Evolutionary conservation across 2,113 vertebrate genomes (phyloP).

Genomic region (Phrynocephalus versicolor): DNA sequence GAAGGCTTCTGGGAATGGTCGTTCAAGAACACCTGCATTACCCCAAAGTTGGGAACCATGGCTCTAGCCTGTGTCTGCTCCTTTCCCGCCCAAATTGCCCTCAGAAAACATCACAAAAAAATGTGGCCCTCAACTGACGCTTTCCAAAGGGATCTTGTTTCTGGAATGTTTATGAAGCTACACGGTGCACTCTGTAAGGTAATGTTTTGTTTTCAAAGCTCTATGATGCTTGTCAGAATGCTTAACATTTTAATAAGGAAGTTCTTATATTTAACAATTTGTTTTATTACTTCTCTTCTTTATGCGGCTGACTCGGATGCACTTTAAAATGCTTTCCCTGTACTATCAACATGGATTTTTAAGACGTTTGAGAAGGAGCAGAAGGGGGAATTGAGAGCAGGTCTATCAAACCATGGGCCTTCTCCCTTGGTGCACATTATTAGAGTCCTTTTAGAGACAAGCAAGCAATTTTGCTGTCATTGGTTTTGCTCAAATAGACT

Average conservation of each 20-base stretch:
- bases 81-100: neutral
- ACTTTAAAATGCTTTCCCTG: slow-evolving; percentile 63
- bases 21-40: too few species aligned
- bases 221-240: slow-evolving; percentile 53
- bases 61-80: neutral
- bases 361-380: slow-evolving; percentile 78
- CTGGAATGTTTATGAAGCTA: slow-evolving; percentile 25
- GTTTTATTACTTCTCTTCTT: slow-evolving; percentile 78
- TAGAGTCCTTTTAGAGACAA: slow-evolving; percentile 94
- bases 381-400: slow-evolving; percentile 72
- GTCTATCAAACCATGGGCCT: slow-evolving; percentile 83
- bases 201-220: slow-evolving; percentile 27
- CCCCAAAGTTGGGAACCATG: too few species aligned
- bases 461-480: slow-evolving; percentile 93
- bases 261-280: slow-evolving; percentile 81
- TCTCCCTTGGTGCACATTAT: slow-evolving; percentile 93
- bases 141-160: slow-evolving; percentile 16
- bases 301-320: slow-evolving; percentile 73
- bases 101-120: neutral
- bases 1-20: too few species aligned
- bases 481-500: slow-evolving; percentile 93
- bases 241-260: slow-evolving; percentile 75
- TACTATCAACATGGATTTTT: slow-evolving; percentile 67
- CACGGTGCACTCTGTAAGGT: slow-evolving; percentile 32
- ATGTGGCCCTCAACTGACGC: neutral